Evolutionary conservation across 2,888 invertebrate species (phyloP).

Genomic region (Aphidoletes aphidimyza): DNA sequence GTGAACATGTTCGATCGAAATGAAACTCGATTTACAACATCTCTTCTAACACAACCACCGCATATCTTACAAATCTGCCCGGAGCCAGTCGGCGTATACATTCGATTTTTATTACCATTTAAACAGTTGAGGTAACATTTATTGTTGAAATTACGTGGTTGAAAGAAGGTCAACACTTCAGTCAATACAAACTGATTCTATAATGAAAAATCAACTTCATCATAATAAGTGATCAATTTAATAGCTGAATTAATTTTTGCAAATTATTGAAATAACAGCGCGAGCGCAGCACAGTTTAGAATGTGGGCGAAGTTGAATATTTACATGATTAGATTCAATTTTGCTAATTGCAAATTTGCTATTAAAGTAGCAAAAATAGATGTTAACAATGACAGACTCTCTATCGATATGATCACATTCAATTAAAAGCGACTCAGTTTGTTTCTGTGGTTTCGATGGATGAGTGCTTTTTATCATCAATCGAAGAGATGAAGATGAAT

Average conservation of each 20-base stretch:
- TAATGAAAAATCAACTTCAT: not conserved
- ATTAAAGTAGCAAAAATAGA: too few species aligned
- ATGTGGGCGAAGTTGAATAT: too few species aligned
- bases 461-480: constrained; percentile 12
- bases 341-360: too few species aligned
- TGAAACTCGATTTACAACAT: constrained; percentile 28
- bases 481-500: not conserved
- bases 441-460: too few species aligned
- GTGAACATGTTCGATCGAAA: not conserved
- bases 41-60: not conserved
- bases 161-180: not conserved
- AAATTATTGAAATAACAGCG: not conserved
- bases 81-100: too few species aligned
- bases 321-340: too few species aligned
- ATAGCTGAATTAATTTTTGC: not conserved
- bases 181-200: not conserved
- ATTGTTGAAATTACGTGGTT: constrained; percentile 20
- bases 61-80: too few species aligned
- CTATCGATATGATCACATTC: too few species aligned
- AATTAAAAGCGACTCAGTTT: not conserved
- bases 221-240: not conserved
- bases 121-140: not conserved
- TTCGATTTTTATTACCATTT: constrained; percentile 14
- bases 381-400: too few species aligned
- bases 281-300: too few species aligned